phyloP scores from a whole-genome alignment of 2,797 vertebrate species.

The Pteronotus mesoamericanus region DNA sequence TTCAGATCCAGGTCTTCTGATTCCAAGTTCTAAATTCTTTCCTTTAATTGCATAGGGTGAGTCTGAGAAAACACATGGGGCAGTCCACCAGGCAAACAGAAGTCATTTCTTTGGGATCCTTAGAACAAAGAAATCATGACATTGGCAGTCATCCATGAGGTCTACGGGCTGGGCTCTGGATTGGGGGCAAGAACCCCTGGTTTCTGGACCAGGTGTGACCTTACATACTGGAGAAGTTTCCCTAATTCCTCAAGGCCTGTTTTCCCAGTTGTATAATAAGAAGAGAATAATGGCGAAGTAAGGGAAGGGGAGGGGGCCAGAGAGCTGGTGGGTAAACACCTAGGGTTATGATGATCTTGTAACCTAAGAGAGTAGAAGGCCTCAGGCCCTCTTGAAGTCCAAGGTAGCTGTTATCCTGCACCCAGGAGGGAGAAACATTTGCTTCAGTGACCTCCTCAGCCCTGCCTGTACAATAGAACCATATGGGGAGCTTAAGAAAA shows the following conservation, averaged over 20 bases:
- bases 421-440: neutral
- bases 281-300: neutral
- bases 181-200: neutral
- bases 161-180: neutral
- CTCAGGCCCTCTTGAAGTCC: neutral
- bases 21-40: neutral
- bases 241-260: neutral
- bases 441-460: neutral
- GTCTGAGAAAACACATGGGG: neutral
- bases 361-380: neutral
- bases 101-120: neutral
- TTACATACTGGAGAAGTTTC: neutral
- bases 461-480: neutral
- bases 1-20: neutral
- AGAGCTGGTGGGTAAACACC: neutral
- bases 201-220: neutral
- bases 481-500: neutral
- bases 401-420: neutral
- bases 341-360: neutral
- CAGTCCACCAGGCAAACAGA: neutral
- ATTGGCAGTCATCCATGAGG: neutral
- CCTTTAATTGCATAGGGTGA: neutral
- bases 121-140: neutral
- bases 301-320: no score
- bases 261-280: neutral